Base-by-base conservation (phyloP, 2,888 invertebrate species). In the Autographa gamma region DNA sequence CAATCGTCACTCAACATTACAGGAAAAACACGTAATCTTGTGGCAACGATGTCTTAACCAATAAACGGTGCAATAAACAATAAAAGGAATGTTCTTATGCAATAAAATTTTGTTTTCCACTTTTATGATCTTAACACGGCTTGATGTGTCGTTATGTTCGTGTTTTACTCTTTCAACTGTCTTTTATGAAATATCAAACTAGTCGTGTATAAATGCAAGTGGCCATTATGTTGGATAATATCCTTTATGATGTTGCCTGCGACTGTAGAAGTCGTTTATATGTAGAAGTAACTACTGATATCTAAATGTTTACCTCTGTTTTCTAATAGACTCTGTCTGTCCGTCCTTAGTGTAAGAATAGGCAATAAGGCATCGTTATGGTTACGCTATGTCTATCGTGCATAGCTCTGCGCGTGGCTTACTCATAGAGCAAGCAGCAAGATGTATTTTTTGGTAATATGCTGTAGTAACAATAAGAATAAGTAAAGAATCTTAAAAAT, bases 41-140 rank as follows among this genome's bases (percentile, higher is more conserved):
- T 76, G 31, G 16, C 68, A 76, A 77, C 74, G 79, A 80, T 73
- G 68, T 71, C 73, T 69, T 77, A 69, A 80, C 72, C 81, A 76
- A 80, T 81, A 80, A 80, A 76, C 69, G 65, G 66, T 59, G 74
- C 70, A 74, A 77, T 84, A 81, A 84, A 86, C 79, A 81, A 78
- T 80, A 80, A 83, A 79, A 81, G 66, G 71, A 56, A 69, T 75
- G 76, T 74, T 81, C 73, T 68, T 66, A 62, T 66, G 60, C 65
- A 69, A 82, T 86, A 85, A 81, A 86, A 81, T 77, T 76, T 75
- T 72, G 79, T 82, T 81, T 81, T 78, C 68, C 69, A 78, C 74
- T 70, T 79, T 83, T 69, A 80, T 63, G 63, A 69, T 14, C 59
- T 61, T 34, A 31, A 52, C 56, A 65, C 60, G 63, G 71, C 73